Base-by-base conservation (phyloP, 2,797 vertebrate species). In the Poliocrania exsul region DNA sequence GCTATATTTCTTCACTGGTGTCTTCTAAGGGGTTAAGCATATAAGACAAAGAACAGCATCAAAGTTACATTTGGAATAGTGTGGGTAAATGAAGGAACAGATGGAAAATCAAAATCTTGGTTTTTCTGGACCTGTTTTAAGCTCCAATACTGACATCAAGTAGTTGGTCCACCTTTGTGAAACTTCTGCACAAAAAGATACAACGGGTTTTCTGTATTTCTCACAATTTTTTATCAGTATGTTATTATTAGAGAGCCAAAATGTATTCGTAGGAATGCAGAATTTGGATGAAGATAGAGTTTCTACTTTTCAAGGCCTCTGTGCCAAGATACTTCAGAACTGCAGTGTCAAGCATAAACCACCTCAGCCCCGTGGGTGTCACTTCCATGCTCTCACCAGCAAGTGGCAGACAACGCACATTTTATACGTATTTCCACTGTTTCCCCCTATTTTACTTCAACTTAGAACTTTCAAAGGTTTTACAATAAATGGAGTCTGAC, bases 341-440 rank as follows among this genome's bases (percentile, higher is more conserved):
- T 65, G 73, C 64, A 21, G n/a, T 40, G 28, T 3, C 51, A 69
- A 42, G 9, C 7, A 42, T 21, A 40, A 70, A 38, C 61, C 42
- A 37, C 2, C 33, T 24, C 29, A 35, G 15, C 3, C 3, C 62
- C 8, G 46, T 1, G 4, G 4, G 19, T 19, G 21, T 46, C 67
- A 69, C 35, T 92, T 94, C 87, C 54, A 24, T 17, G 23, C 73
- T 73, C 90, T 53, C 69, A 84, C 93, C 97, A 97, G 91, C 69
- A 97, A 97, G 94, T 67, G 97, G 95, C 95, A 95, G 51, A 72
- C 75, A 78, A 83, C 1, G 79, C 91, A 60, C 65, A 92, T 42
- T 82, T 92, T 80, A 92, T 9, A 46, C 5, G 0, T 7, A 3
- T n/a, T 70, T 62, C 18, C 31, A 17, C 42, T 25, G 18, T n/a